phyloP scores from a whole-genome alignment of 2,888 invertebrate genomes.

The Sphecodes monilicornis region DNA sequence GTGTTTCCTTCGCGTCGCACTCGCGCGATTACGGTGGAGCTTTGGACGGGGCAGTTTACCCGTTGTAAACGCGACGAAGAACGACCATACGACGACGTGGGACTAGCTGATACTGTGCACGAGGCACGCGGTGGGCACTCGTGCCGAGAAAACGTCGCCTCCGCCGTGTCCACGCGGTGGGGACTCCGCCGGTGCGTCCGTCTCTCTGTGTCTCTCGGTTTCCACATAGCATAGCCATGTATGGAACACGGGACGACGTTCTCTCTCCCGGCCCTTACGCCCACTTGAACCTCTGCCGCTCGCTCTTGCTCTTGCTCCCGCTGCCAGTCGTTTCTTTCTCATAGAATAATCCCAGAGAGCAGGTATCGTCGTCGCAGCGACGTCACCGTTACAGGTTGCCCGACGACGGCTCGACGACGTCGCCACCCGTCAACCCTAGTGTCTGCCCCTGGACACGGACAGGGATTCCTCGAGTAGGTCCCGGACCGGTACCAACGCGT shows the following conservation, averaged over 20 bases:
- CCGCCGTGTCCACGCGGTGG: conserved; percentile 72
- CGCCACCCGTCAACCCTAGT: conserved; percentile 12
- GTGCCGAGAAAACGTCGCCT: conserved; percentile 71
- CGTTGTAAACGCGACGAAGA: conserved; percentile 28
- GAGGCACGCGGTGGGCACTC: conserved; percentile 60
- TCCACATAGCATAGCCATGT: conserved; percentile 84
- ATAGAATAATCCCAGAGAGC: conserved; percentile 40
- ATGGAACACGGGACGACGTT: conserved; percentile 82
- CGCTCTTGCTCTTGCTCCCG: conserved; percentile 50
- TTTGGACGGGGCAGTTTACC: neutral
- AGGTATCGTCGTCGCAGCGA: conserved; percentile 59
- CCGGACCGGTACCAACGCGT: neutral
- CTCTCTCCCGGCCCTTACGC: conserved; percentile 75
- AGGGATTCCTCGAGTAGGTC: neutral
- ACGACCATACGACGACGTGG: conserved; percentile 54
- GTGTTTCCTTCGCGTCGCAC: neutral
- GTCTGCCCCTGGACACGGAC: neutral
- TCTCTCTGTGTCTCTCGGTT: conserved; percentile 79
- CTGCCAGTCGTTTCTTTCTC: conserved; percentile 50
- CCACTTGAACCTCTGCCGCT: conserved; percentile 63
- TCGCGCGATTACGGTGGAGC: neutral
- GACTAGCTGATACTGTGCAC: conserved; percentile 63
- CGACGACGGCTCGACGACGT: conserved; percentile 20
- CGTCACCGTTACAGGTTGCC: conserved; percentile 43
- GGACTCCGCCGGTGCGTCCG: conserved; percentile 74